Percentiles rank a stretch among this genome's conserved stretches.
Conservation (phyloP, 2,888 invertebrate species). For the Andricus curvator region DNA sequence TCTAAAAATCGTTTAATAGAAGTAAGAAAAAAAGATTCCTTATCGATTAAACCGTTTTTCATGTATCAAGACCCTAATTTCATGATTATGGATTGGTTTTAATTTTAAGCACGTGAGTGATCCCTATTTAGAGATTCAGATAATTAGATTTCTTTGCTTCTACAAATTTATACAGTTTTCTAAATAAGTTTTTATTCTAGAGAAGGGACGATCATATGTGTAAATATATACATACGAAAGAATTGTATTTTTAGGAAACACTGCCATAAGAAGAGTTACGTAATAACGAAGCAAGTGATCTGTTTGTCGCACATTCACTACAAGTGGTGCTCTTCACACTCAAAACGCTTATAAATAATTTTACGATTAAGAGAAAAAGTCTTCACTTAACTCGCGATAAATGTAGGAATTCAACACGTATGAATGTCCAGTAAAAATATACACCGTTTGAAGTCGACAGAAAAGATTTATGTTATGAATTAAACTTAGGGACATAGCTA, state of each 20-base stretch:
- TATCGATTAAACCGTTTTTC: not conserved
- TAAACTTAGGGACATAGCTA: no score
- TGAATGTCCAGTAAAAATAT: not conserved
- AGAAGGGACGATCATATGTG: not conserved
- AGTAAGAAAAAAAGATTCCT: not conserved
- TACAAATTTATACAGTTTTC: not conserved
- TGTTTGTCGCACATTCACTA: not conserved
- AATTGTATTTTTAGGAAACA: not conserved
- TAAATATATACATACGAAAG: conserved; percentile 17
- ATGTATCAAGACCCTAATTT: not conserved
- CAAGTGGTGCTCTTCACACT: not conserved
- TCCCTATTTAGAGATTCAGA: not conserved
- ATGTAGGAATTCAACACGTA: not conserved
- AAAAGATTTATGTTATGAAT: no score
- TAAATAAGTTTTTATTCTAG: not conserved
- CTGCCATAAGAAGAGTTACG: not conserved
- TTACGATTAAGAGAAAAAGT: no score
- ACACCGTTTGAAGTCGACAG: no score
- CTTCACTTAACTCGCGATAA: no score
- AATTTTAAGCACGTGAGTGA: not conserved
- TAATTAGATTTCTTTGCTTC: not conserved
- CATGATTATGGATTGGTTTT: not conserved
- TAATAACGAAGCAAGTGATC: not conserved
- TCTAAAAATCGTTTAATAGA: not conserved
- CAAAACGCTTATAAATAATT: no score